Evolutionary conservation across 1,140 invertebrate species (phyloP).

Genomic region (Physella acuta): DNA sequence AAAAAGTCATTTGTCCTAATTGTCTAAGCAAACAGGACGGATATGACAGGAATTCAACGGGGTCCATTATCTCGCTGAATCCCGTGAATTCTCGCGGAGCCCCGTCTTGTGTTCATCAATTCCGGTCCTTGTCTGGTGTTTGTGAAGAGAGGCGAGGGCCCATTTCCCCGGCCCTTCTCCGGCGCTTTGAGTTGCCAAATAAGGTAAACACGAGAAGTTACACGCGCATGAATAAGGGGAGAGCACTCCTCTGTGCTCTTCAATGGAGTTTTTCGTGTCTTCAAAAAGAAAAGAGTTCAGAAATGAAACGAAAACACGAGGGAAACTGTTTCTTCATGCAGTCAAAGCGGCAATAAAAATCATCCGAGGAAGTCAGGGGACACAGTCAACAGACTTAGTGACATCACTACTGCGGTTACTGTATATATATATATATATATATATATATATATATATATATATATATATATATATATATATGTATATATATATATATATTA

Average conservation of each 20-base stretch:
- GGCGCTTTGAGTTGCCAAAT: slow-evolving; percentile 19
- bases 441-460: slow-evolving; percentile 5
- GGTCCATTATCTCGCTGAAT: slow-evolving; percentile 12
- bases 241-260: slow-evolving; percentile 9
- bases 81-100: slow-evolving; percentile 9
- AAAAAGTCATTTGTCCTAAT: slow-evolving; percentile 25
- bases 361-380: too few species aligned
- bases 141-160: slow-evolving; percentile 17
- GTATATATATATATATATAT: slow-evolving; percentile 5
- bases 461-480: slow-evolving; percentile 5
- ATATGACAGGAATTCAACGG: slow-evolving; percentile 23
- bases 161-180: slow-evolving; percentile 8
- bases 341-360: too few species aligned
- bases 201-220: slow-evolving; percentile 16
- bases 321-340: too few species aligned
- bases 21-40: slow-evolving; percentile 20
- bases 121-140: slow-evolving; percentile 22
- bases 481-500: slow-evolving; percentile 3
- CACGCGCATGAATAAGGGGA: slow-evolving; percentile 16
- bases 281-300: not conserved
- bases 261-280: not conserved
- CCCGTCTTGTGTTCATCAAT: slow-evolving; percentile 24
- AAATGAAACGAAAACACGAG: not conserved
- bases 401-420: too few species aligned
- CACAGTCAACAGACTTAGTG: too few species aligned